These are phyloP conservation scores for Amaurobius ferox DNA, from an alignment of 2,888 invertebrate genomes.

Conservation along the genomic window DNA sequence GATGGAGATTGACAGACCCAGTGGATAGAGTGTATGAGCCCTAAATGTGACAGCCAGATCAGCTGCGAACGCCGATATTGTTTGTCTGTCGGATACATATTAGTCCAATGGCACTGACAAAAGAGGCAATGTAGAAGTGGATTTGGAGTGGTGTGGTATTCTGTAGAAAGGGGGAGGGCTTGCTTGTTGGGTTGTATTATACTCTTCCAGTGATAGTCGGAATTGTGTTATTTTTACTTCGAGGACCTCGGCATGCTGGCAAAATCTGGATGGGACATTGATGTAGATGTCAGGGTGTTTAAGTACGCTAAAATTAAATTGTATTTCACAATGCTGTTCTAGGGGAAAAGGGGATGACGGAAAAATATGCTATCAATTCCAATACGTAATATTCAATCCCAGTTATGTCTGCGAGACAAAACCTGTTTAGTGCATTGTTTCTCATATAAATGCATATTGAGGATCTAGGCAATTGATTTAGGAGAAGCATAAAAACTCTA, in stretches of 20 bases:
- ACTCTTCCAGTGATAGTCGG: not conserved
- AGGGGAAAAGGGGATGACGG: too few species aligned
- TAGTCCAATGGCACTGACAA: slow-evolving; percentile 29
- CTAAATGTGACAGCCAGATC: slow-evolving; percentile 14
- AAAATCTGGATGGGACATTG: too few species aligned
- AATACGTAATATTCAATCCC: too few species aligned
- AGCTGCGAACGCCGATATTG: slow-evolving; percentile 43
- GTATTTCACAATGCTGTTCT: too few species aligned
- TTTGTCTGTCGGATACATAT: slow-evolving; percentile 28
- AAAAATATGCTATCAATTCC: too few species aligned
- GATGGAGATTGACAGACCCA: slow-evolving; percentile 65
- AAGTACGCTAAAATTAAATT: too few species aligned
- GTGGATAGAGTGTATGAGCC: slow-evolving; percentile 14
- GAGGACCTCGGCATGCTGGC: not conserved
- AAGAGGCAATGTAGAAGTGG: not conserved
- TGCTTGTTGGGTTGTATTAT: not conserved
- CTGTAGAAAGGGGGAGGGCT: not conserved
- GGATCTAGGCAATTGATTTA: too few species aligned
- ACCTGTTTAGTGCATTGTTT: too few species aligned
- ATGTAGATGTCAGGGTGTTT: too few species aligned
- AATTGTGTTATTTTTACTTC: not conserved
- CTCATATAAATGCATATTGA: too few species aligned
- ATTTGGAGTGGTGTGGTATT: slow-evolving; percentile 5
- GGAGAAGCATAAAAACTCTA: too few species aligned
- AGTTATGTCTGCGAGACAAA: too few species aligned